phyloP scores from a whole-genome alignment of 1,140 invertebrate genomes.

The Lordiphosa collinella region DNA sequence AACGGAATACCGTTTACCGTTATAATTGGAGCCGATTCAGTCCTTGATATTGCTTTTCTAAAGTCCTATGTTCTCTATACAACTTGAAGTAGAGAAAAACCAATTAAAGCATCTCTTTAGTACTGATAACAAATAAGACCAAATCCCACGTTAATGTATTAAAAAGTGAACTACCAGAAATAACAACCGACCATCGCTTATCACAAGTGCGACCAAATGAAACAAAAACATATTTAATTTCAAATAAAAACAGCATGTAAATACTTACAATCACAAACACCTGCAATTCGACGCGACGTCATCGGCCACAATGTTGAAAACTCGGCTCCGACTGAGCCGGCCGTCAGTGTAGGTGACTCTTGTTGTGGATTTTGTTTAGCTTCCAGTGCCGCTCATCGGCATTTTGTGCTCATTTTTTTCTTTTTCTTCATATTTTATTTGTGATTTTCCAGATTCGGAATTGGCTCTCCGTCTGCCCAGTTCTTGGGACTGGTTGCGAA shows the following conservation, averaged over 20 bases:
- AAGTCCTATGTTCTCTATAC: too few relatives aligned
- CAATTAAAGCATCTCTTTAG: too few relatives aligned
- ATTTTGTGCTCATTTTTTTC: slow-evolving; percentile 10
- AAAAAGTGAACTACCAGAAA: neutral
- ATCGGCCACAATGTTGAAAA: slow-evolving; percentile 28
- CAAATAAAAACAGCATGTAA: neutral
- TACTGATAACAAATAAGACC: neutral
- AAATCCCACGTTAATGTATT: slow-evolving; percentile 3
- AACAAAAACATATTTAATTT: neutral
- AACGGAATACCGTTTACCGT: too few relatives aligned
- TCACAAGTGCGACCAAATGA: neutral
- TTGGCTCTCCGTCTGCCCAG: slow-evolving; percentile 18
- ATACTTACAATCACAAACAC: slow-evolving; percentile 8
- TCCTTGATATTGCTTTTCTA: too few relatives aligned
- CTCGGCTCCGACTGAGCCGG: slow-evolving; percentile 26
- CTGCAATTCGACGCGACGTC: slow-evolving; percentile 10
- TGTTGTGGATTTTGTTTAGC: slow-evolving; percentile 44
- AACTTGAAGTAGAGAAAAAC: too few relatives aligned
- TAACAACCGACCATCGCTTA: neutral
- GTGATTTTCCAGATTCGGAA: slow-evolving; percentile 14
- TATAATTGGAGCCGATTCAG: too few relatives aligned
- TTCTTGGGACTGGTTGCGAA: slow-evolving; percentile 36
- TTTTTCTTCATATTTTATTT: too few relatives aligned
- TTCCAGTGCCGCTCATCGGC: slow-evolving; percentile 32
- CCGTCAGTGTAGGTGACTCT: slow-evolving; percentile 6